Percentiles rank a stretch among this genome's conserved stretches.
phyloP scores from a whole-genome alignment of 2,888 invertebrate genomes.

The Agrochola circellaris region DNA sequence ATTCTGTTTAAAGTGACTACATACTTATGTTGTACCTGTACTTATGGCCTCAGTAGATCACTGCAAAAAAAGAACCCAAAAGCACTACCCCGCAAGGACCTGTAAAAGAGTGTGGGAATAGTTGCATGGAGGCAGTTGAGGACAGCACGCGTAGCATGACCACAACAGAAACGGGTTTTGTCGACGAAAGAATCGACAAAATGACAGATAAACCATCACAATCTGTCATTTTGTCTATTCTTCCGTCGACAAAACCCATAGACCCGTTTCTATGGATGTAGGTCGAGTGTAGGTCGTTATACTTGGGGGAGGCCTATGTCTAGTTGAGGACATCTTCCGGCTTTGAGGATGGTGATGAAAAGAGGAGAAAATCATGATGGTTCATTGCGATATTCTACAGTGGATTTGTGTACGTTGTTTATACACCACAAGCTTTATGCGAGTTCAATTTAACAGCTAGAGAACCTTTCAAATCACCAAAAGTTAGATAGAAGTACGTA shows the following conservation, averaged over 20 bases:
- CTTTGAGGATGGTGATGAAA: no score
- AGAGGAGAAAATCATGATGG: neutral
- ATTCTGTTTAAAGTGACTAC: neutral
- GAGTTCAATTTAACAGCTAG: neutral
- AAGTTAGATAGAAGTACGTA: constrained; percentile 11
- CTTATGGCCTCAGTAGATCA: neutral
- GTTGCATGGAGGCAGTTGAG: neutral
- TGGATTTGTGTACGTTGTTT: neutral
- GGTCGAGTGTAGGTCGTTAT: no score
- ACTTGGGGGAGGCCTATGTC: no score
- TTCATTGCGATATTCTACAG: neutral
- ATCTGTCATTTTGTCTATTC: no score
- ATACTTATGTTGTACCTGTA: no score
- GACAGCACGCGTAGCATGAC: no score
- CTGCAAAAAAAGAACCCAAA: neutral
- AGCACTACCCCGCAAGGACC: neutral
- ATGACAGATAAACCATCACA: no score
- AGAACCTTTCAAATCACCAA: neutral
- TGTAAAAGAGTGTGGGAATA: neutral
- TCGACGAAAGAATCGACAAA: no score
- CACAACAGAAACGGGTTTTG: no score
- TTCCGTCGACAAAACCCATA: no score
- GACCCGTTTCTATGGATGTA: no score
- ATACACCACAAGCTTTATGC: neutral
- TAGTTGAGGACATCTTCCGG: neutral